Base-by-base conservation (phyloP, 2,888 invertebrate genomes). In the Molorchus minor region DNA sequence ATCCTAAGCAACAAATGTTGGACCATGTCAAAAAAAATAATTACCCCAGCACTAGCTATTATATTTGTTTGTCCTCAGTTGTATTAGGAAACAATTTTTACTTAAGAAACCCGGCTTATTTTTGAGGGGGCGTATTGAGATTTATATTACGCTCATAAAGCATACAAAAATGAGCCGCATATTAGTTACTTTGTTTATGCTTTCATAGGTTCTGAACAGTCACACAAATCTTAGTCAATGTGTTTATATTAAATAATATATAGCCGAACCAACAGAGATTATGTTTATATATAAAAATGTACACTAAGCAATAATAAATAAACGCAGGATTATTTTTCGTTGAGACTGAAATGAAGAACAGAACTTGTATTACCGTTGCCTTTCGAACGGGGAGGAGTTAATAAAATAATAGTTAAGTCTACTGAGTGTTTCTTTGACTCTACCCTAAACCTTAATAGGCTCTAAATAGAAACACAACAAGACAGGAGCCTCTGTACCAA, bases 281-380 rank as follows among this genome's bases (percentile, higher is more conserved):
- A 25, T 25, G 8, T 25, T 5, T 25, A 25, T 25, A 25, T 25
- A 25, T 25, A 25, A 5, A 25, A 5, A 25, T 25, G 8, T 33
- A 33, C 33, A 33, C 33, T 33, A 33, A 33, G 33, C 33, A 33
- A 33, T 33, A 33, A 33, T 33, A n/a, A 33, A 33, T 33, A n/a
- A n/a, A 33, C 33, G 33, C 33, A 33, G 33, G n/a, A n/a, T n/a
- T 33, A 33, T 33, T 33, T 33, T 33, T 25, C 3, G 3, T 33
- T 33, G 33, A 33, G 33, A 10, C 10, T 33, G n/a, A 33, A 33
- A 33, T 33, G 33, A n/a, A 33, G 33, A 33, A 33, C n/a, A n/a
- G 7, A n/a, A 33, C 12, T n/a, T 12, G 3, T n/a, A n/a, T n/a
- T 33, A 33, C 12, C 33, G 33, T 33, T 33, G 33, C 5, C 33